Percentiles rank a stretch among this genome's conserved stretches.
Conservation (phyloP, 2,797 vertebrate species). For the Chelon labrosus region DNA sequence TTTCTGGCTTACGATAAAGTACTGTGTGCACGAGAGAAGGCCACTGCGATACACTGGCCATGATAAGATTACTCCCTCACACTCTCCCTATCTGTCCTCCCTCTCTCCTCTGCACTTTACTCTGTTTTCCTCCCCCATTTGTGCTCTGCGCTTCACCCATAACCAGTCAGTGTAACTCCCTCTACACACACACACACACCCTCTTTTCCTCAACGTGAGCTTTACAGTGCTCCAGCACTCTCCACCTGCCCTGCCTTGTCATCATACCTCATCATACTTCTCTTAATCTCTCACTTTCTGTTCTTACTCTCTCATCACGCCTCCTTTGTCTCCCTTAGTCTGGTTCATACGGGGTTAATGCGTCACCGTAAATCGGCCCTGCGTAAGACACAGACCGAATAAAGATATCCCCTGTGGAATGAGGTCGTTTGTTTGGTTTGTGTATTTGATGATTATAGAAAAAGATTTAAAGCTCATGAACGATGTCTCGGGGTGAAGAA, state of each 20-base stretch:
- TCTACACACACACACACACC: neutral
- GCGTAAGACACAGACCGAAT: neutral
- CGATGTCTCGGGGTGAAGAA: neutral
- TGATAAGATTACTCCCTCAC: slow-evolving; percentile 75
- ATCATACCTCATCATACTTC: slow-evolving; percentile 62
- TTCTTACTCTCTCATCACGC: slow-evolving; percentile 58
- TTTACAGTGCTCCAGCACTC: slow-evolving; percentile 25
- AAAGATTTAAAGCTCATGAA: neutral
- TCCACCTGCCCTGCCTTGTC: slow-evolving; percentile 41
- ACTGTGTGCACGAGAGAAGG: slow-evolving; percentile 57
- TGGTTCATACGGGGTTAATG: slow-evolving; percentile 53
- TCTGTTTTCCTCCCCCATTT: slow-evolving; percentile 28
- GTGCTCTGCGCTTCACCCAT: slow-evolving; percentile 26
- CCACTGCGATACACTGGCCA: slow-evolving; percentile 61
- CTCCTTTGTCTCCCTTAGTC: slow-evolving; percentile 36
- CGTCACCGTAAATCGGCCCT: slow-evolving; percentile 29
- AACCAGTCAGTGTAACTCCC: slow-evolving; percentile 5
- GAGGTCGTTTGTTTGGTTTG: slow-evolving; percentile 3
- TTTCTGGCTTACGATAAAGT: slow-evolving; percentile 58
- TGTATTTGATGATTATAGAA: neutral
- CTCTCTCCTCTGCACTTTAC: slow-evolving; percentile 55
- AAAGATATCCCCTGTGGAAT: neutral
- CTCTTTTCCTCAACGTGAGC: slow-evolving; percentile 19
- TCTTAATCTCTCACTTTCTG: slow-evolving; percentile 60
- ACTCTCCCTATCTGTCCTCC: slow-evolving; percentile 57